A percentile compares a stretch with the other conserved stretches of the same genome.
Conservation (phyloP, 30 jellyfish, hydroid and myxozoan species). For the Clytia hemisphaerica region DNA sequence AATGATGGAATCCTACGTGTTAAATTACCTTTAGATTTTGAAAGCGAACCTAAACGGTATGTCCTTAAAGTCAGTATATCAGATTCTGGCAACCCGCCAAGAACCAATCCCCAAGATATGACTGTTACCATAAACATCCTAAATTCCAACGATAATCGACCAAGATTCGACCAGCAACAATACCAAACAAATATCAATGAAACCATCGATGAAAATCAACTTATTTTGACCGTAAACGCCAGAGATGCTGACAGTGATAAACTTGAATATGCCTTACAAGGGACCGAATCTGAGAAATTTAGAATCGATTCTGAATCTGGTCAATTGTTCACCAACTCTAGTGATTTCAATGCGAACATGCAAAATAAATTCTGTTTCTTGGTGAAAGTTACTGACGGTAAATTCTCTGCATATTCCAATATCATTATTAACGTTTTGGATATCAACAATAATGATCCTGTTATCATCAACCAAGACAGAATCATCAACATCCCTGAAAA, state of each 20-base stretch:
- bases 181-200: background rate
- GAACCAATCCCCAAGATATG: too few relatives aligned
- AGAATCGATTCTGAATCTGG: too few relatives aligned
- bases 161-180: background rate
- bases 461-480: background rate
- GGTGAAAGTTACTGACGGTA: background rate
- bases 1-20: background rate
- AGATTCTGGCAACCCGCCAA: background rate
- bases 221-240: background rate
- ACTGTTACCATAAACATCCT: background rate
- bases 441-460: background rate
- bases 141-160: conserved; percentile 17
- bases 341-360: background rate
- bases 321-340: too few relatives aligned
- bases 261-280: background rate
- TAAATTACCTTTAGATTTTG: background rate
- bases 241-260: background rate
- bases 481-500: background rate
- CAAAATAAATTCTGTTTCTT: background rate
- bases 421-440: background rate
- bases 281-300: background rate
- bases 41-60: background rate
- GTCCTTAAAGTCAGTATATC: background rate
- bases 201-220: background rate
- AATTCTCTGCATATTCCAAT: background rate